These are phyloP conservation scores for Pangasius djambal DNA, from an alignment of 2,797 vertebrate species.

Conservation along the genomic window DNA sequence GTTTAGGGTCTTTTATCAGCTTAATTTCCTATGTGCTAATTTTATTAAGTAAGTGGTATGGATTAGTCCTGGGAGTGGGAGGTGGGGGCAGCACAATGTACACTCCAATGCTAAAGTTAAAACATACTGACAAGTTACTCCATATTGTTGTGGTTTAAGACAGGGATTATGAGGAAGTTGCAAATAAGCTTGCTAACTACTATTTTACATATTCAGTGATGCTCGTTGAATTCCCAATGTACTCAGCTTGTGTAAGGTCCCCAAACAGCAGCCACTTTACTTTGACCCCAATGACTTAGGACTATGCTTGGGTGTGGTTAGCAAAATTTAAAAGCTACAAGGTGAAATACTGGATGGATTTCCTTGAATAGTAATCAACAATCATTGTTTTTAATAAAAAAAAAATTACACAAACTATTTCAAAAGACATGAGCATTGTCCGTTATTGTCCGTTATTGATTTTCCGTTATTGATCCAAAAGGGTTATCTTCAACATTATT, in stretches of 20 bases:
- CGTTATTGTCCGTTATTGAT: not conserved
- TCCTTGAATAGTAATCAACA: not conserved
- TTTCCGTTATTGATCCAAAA: not conserved
- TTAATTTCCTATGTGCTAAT: not conserved
- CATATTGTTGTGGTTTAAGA: not conserved
- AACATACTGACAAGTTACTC: not conserved
- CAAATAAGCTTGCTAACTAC: not conserved
- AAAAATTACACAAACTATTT: not conserved
- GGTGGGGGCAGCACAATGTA: not conserved
- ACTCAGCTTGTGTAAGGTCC: not conserved
- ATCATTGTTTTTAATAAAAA: not conserved
- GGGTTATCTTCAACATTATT: not conserved
- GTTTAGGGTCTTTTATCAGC: not conserved
- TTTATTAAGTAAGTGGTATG: not conserved
- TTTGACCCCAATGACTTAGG: not conserved
- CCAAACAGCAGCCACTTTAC: not conserved
- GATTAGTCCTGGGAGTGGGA: not conserved
- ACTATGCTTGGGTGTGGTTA: not conserved
- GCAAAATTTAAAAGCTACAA: not conserved
- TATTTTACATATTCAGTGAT: not conserved
- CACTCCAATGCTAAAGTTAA: not conserved
- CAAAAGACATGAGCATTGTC: not conserved
- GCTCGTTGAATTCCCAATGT: not conserved
- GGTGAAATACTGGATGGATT: not conserved
- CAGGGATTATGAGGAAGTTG: not conserved